Evolutionary conservation across 1,140 invertebrate genomes (phyloP), one percentile per base, ranked within the genome.

Genomic region (Diachasmimorpha longicaudata): DNA sequence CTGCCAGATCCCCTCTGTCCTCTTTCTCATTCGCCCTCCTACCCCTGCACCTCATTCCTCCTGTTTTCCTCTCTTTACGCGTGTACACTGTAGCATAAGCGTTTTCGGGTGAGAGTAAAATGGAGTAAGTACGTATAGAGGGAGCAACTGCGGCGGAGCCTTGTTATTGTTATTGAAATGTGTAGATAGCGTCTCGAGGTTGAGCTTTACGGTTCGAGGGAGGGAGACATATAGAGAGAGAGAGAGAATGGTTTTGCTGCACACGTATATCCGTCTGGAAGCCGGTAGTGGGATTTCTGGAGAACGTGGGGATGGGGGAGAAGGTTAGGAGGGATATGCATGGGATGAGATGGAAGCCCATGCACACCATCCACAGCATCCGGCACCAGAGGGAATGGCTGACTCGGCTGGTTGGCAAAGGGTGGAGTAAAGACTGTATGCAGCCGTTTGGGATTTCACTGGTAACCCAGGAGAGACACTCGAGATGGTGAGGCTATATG

Each of bases 151-250:
- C 25, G 58, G 58, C 9, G 25, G 66, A 58, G 69, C 44, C 58
- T 72, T 58, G 77, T 82, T 81, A 81, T 81, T 74, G 80, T 82
- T 79, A 82, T 82, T 78, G 80, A 80, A 79, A 80, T 80, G 69
- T 77, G 31, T 75, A 78, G 77, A 76, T 74, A 70, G 76, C 73
- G 72, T 74, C 48, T 71, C 48, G 55, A 37, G 4, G 23, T 44
- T 71, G 70, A 46, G 23, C 44, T 55, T 63, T 63, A 63, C 19
- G 58, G 58, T 16, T 63, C 23, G 5, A 58, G 21, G n/a, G 52
- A 58, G 52, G 21, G 52, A 58, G 14, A 58, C 6, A 4, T 16
- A 58, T 5, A 58, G 14, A 23, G 58, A 58, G 52, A 58, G 14
- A 23, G 58, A 63, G 19, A 10, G 58, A 19, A 11, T 63, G 58